phyloP scores from a whole-genome alignment of 1,140 invertebrate species.

The Dinoponera quadriceps region DNA sequence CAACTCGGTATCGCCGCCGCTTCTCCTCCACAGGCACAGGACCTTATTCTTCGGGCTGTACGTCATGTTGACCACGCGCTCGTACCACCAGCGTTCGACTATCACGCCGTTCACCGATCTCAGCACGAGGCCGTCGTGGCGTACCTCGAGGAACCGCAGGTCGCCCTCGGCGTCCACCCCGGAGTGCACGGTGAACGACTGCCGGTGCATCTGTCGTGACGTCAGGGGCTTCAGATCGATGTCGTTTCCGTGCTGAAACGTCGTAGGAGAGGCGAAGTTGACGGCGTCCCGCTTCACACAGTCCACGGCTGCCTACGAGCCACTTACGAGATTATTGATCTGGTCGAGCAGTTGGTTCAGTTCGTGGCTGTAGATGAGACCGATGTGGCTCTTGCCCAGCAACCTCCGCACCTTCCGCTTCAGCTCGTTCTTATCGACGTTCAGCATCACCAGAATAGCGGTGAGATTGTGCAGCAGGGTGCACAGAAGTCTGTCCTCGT shows the following conservation, averaged over 20 bases:
- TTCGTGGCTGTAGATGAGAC: constrained; percentile 98
- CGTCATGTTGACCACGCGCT: constrained; percentile 99
- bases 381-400: constrained; percentile 99
- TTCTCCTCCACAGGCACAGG: constrained; percentile 97
- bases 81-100: constrained; percentile 99
- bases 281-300: not conserved
- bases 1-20: constrained; percentile 95
- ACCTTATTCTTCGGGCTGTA: constrained; percentile 99
- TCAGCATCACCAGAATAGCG: constrained; percentile 98
- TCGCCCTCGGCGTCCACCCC: constrained; percentile 96
- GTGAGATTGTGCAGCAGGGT: constrained; percentile 98
- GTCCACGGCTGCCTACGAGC: not conserved
- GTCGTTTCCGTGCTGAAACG: constrained; percentile 95
- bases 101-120: constrained; percentile 97
- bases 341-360: constrained; percentile 98
- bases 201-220: constrained; percentile 96
- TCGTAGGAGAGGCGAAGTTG: not conserved
- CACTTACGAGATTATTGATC: constrained; percentile 95
- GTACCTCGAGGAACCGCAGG: constrained; percentile 98
- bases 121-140: constrained; percentile 98
- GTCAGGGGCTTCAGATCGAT: constrained; percentile 97
- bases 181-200: constrained; percentile 99
- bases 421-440: constrained; percentile 94
- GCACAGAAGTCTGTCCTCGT: constrained; percentile 98
- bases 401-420: constrained; percentile 97